Base-by-base conservation (phyloP, 2,888 invertebrate genomes). In the Cheiracanthium punctorium region DNA sequence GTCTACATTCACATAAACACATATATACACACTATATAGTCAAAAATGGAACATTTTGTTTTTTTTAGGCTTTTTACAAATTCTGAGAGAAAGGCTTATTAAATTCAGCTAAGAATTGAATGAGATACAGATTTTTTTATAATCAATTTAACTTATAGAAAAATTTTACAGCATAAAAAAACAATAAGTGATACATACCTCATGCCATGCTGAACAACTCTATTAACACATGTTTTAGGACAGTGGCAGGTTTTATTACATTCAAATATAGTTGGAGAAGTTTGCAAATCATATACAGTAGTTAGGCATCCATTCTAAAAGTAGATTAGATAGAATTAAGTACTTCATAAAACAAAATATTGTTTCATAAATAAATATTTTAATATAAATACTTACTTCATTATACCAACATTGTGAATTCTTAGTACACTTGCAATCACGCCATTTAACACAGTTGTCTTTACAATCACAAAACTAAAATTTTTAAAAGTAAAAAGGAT, bases 211-310 rank as follows among this genome's bases (percentile, higher is more conserved):
- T 96, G 96, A 29, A 97, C 95, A 0, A 96, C 95, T 81, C 96
- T 94, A 93, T 98, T 98, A 90, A 94, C 94, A 92, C 98, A 98
- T 0, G 94, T 94, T 81, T 95, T 95, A 92, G 96, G 95, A 91
- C 97, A 98, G 10, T 94, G 93, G 91, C 97, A 98, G 0, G 95
- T 95, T 90, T 95, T 94, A 92, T 96, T 97, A 91, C 97, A 98
- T 92, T 98, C 97, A 92, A 97, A 97, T 90, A 98, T 93, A 93
- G 96, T 95, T 37, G 97, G 97, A 80, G 97, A 96, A 93, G 97
- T 97, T 93, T 90, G 14, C 89, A 91, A 89, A 92, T 96, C 96
- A 92, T 97, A 97, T 91, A 95, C 94, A 12, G 94, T 93, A 79
- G 94, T 93, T 70, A 98, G 93, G 67, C 95, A 94, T 2, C 96